Percentiles rank a stretch among this genome's conserved stretches.
Evolutionary conservation across 2,113 vertebrate species (phyloP).

Genomic region (Urocynchramus pylzowi): DNA sequence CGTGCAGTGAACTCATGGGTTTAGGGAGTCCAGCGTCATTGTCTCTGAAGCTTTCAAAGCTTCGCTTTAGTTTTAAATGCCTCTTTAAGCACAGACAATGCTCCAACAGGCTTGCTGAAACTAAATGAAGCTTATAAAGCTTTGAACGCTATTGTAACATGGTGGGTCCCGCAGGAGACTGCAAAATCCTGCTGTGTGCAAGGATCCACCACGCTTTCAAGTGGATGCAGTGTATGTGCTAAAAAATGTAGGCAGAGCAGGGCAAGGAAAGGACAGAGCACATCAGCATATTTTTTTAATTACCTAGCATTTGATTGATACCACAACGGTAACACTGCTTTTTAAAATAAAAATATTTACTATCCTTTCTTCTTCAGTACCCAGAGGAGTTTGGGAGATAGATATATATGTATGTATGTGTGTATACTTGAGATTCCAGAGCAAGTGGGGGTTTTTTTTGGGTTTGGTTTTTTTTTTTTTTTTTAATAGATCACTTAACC

Average conservation of each 20-base stretch:
- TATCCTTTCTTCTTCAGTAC: not conserved
- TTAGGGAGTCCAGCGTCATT: constrained; percentile 30
- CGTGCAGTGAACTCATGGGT: constrained; percentile 13
- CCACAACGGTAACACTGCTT: not conserved
- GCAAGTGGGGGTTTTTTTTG: too few species aligned
- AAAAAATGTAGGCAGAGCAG: constrained; percentile 42
- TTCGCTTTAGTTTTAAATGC: constrained; percentile 58
- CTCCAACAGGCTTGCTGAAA: constrained; percentile 49
- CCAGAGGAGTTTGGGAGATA: not conserved
- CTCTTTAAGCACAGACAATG: constrained; percentile 62
- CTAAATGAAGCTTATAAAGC: constrained; percentile 66
- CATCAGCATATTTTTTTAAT: constrained; percentile 43
- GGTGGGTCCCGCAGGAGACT: constrained; percentile 46
- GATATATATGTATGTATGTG: too few species aligned
- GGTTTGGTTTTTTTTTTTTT: too few species aligned
- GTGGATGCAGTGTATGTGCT: constrained; percentile 27
- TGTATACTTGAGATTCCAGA: not conserved
- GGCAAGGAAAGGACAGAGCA: constrained; percentile 40
- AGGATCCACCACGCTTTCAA: constrained; percentile 47
- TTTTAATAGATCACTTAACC: not conserved
- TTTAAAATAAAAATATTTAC: not conserved
- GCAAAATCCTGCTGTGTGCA: constrained; percentile 55
- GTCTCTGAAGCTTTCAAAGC: constrained; percentile 59
- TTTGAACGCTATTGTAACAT: constrained; percentile 50
- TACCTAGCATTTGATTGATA: constrained; percentile 10